Base-by-base conservation (phyloP, 2,113 vertebrate species). In the Cryptotis parvus region DNA sequence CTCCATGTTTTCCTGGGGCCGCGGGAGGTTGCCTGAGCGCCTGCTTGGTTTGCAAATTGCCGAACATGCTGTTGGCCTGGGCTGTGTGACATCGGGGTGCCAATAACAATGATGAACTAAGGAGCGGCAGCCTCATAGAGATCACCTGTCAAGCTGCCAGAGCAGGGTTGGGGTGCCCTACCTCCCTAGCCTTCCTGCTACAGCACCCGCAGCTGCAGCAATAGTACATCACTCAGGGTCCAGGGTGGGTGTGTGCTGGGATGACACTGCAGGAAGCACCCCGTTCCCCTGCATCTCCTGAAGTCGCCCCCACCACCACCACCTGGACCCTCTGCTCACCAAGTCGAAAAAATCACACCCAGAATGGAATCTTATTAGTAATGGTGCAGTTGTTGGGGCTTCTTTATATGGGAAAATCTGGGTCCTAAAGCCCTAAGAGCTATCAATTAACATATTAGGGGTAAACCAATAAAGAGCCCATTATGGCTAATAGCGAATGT, bases 41-140 rank as follows among this genome's bases (percentile, higher is more conserved):
- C 98, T 98, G 98, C 98, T 98, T 98, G 97, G 98, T 98, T 98
- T 98, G 99, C 98, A 99, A 99, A 98, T 97, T 98, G 98, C 98
- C 97, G 97, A 98, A 98, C 98, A 98, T 97, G 98, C 97, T 98
- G 98, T 97, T 95, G 98, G 97, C 97, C 98, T 97, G 98, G 98
- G 98, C 97, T 97, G 98, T 96, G 98, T 95, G 97, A 98, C 97
- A 97, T 98, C 85, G 74, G 95, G 96, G 95, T 92, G 94, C 95
- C 33, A 93, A 98, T 97, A 97, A 96, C 98, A 97, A 97, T 98
- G 97, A 45, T 91, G 97, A 97, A 98, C 98, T 96, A 97, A 96
- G 97, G 97, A 97, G 97, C 97, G 4, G 4, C 68, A 31, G 16
- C 22, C 98, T 98, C 96, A 96, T 97, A 96, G 97, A 58, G 97